A percentile compares a stretch with the other conserved stretches of the same genome.
These are phyloP conservation scores for Celastrina argiolus DNA, from an alignment of 2,888 invertebrate genomes.

Conservation along the genomic window DNA sequence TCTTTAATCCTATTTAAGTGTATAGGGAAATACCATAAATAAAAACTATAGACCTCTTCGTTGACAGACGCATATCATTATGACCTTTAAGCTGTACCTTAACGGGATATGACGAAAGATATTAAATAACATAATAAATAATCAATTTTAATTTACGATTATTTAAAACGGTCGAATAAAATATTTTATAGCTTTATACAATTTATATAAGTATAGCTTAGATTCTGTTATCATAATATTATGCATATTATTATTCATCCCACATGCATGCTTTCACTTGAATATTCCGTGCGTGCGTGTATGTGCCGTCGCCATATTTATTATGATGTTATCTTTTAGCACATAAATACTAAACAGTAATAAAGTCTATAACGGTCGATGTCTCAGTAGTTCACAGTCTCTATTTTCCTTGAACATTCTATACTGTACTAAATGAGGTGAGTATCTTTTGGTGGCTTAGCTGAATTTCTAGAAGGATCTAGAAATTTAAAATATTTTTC, in stretches of 20 bases:
- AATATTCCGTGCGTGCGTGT: conserved; percentile 14
- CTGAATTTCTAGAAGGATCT: too few relatives aligned
- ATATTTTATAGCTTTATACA: conserved; percentile 21
- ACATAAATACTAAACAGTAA: conserved; percentile 21
- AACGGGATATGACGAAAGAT: background rate
- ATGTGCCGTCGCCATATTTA: conserved; percentile 19
- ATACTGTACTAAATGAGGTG: background rate
- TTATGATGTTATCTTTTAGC: conserved; percentile 22
- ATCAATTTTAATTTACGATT: conserved; percentile 19
- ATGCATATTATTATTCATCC: conserved; percentile 21
- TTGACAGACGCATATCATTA: background rate
- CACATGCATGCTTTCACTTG: conserved; percentile 18
- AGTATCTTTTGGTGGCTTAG: background rate
- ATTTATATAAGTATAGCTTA: conserved; percentile 4
- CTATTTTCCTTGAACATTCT: background rate
- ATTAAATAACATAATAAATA: conserved; percentile 11
- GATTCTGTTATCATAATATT: conserved; percentile 13
- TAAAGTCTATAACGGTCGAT: conserved; percentile 19
- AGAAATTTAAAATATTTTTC: too few relatives aligned
- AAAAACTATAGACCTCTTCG: background rate
- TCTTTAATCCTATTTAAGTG: background rate
- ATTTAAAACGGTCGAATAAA: conserved; percentile 19
- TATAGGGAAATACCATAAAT: background rate
- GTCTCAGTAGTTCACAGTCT: background rate
- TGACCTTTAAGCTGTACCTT: background rate